Base-by-base conservation (phyloP, 2,888 invertebrate genomes). In the Chrysopilus asiliformis region DNA sequence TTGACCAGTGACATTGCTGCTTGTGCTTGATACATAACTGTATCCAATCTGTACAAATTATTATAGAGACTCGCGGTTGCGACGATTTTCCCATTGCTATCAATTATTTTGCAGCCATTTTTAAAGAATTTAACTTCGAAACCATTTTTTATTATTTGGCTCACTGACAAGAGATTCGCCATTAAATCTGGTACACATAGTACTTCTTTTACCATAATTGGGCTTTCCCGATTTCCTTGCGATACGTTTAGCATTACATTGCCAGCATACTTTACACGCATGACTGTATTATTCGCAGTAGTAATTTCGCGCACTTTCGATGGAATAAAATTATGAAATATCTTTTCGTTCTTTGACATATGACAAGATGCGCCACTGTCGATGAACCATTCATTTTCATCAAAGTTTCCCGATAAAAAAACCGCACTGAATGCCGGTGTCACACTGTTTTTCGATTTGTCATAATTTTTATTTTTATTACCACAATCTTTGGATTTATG, bases 91-190 rank as follows among this genome's bases (percentile, higher is more conserved):
- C 17, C 24, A 7, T 31, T 16, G 13, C 9, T 13, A 18, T 39
- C 34, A 7, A 4, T 8, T n/a, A n/a, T n/a, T n/a, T n/a, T n/a
- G n/a, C n/a, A n/a, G n/a, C n/a, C n/a, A n/a, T n/a, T n/a, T n/a
- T 17, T 12, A 8, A 29, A 10, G 18, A 38, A 38, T 10, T 16
- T n/a, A 19, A 38, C 33, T 10, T 2, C 12, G 4, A 34, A 24
- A 4, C 29, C 15, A 17, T 36, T 24, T 35, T 33, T 26, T 14
- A 34, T 36, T 2, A 43, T 39, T 34, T 39, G 32, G 13, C 38
- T 39, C 4, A 44, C 44, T 18, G 45, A 45, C n/a, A 47, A 31
- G 19, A 47, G 40, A 28, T 47, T 47, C 5, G 33, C 34, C 9
- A 36, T 20, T 7, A 46, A 22, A 5, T 39, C 36, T n/a, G 42